phyloP scores from a whole-genome alignment of 2,888 invertebrate genomes.

The Noctua janthina region DNA sequence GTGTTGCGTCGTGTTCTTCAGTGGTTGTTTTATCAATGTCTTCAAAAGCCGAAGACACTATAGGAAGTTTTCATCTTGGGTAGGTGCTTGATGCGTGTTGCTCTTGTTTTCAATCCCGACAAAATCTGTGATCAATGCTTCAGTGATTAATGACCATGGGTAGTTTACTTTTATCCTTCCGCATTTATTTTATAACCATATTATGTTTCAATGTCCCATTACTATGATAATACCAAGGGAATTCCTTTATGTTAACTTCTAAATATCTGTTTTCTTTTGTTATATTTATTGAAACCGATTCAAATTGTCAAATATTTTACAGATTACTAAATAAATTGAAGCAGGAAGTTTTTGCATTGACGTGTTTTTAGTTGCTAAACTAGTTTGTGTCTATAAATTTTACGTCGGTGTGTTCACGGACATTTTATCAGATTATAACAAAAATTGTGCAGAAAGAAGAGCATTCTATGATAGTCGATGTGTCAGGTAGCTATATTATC shows the following conservation, averaged over 20 bases:
- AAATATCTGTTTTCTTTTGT: not conserved
- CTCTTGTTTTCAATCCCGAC: not conserved
- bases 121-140: not conserved
- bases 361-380: constrained; percentile 10
- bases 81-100: not conserved
- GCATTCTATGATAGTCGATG: not conserved
- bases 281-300: constrained; percentile 2
- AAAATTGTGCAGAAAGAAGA: constrained; percentile 5
- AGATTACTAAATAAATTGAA: constrained; percentile 3
- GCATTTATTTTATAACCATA: not conserved
- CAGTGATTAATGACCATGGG: not conserved
- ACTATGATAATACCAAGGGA: not conserved
- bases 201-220: not conserved
- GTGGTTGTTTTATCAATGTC: not conserved
- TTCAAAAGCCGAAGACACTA: not conserved
- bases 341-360: constrained; percentile 36
- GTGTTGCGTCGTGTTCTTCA: not conserved
- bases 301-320: constrained; percentile 39
- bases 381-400: constrained; percentile 11
- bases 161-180: not conserved
- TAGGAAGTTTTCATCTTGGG: not conserved
- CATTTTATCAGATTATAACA: constrained; percentile 1
- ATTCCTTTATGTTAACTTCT: not conserved
- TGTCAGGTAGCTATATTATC: not conserved
- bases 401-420: not conserved